Conservation (phyloP, 1,140 invertebrate genomes). For the Drosophila mauritiana region DNA sequence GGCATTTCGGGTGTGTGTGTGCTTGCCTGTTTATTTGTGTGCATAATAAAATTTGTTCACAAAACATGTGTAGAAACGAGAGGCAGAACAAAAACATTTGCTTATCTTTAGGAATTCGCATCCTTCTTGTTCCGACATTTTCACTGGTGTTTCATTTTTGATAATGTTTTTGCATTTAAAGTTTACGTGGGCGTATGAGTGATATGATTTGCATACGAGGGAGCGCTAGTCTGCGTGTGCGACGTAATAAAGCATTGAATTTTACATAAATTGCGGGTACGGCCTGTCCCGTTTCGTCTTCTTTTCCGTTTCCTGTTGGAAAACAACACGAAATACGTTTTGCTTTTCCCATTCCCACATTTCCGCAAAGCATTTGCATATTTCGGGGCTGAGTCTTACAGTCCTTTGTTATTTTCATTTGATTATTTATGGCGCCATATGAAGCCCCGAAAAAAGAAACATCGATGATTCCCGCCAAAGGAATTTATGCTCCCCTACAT, state of each 20-base stretch:
- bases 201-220: conserved; percentile 77
- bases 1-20: conserved; percentile 30
- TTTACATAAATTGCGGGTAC: conserved; percentile 75
- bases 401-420: conserved; percentile 72
- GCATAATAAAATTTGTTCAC: conserved; percentile 77
- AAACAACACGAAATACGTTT: conserved; percentile 46
- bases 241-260: conserved; percentile 77
- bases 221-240: conserved; percentile 38
- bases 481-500: conserved; percentile 66
- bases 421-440: conserved; percentile 70
- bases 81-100: conserved; percentile 67
- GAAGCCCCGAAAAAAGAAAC: conserved; percentile 39
- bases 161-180: conserved; percentile 71
- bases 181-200: conserved; percentile 67
- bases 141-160: conserved; percentile 81
- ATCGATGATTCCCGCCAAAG: conserved; percentile 53
- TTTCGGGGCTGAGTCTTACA: conserved; percentile 40
- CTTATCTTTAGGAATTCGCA: conserved; percentile 70
- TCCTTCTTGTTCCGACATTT: conserved; percentile 63
- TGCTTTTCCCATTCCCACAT: conserved; percentile 42
- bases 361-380: conserved; percentile 39
- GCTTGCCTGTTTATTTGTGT: conserved; percentile 58
- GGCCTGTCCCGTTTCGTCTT: conserved; percentile 13
- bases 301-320: conserved; percentile 43
- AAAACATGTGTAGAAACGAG: conserved; percentile 68